Base-by-base conservation (phyloP, 2,113 vertebrate species). In the Cyprinodon tularosa region DNA sequence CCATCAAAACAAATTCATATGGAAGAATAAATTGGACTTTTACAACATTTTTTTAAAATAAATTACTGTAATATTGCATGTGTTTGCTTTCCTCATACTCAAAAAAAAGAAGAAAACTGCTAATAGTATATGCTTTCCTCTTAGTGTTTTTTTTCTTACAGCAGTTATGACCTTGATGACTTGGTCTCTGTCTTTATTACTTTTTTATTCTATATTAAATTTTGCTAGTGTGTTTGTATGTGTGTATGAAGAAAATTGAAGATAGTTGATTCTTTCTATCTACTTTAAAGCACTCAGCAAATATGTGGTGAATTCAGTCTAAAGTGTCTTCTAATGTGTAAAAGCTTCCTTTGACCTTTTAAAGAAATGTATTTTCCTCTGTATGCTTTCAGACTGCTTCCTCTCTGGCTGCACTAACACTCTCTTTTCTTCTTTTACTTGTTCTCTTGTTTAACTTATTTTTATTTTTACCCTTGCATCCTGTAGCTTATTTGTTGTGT, bases 401-500 rank as follows among this genome's bases (percentile, higher is more conserved):
- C 45, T 76, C 3, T 15, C 68, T 65, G 17, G 12, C 83, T 79
- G 36, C 22, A 71, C 71, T 87, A 77, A 86, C 66, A 53, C 59
- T 65, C 42, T 59, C 71, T 81, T 50, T 66, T 44, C 74, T 61
- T 71, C 1, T 7, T 72, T 75, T 12, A n/a, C 66, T 64, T 62
- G 17, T 69, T 84, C 62, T 77, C 40, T 76, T 71, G 48, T 71
- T 82, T 66, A 74, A 50, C 69, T 50, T 69, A 40, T 80, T 60
- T 83, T 44, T 39, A 37, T 74, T 67, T 77, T 44, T 66, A 36
- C 63, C 69, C 59, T 74, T 57, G 80, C 62, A 11, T 68, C 76
- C 62, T 74, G 69, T 77, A 90, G 80, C 77, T 81, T 81, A 12
- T 59, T 22, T 48, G 72, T 70, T 76, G 71, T 40, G 74, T 75